phyloP scores from a whole-genome alignment of 2,113 vertebrate species.

The Malurus alboscapulatus region DNA sequence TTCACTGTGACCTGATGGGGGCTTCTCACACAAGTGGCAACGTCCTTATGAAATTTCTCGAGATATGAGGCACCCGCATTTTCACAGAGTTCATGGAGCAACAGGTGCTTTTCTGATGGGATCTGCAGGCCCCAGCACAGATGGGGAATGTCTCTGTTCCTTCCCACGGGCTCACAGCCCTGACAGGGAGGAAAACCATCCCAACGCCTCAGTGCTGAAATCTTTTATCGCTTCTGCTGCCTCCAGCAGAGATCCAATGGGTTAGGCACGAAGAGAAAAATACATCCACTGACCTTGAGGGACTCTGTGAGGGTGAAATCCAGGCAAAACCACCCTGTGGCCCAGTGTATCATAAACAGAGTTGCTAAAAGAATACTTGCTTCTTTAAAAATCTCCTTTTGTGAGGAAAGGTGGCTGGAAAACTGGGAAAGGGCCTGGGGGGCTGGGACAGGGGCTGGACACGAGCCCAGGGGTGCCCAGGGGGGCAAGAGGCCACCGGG shows the following conservation, averaged over 20 bases:
- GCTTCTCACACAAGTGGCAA: background rate
- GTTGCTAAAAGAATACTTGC: background rate
- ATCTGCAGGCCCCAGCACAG: background rate
- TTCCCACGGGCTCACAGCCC: background rate
- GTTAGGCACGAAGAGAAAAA: background rate
- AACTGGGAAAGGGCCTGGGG: background rate
- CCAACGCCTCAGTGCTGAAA: background rate
- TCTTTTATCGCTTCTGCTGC: background rate
- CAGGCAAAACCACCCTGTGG: background rate
- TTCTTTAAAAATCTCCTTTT: background rate
- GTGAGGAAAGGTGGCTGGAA: background rate
- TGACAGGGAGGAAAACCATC: background rate
- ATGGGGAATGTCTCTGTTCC: background rate
- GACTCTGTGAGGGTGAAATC: background rate
- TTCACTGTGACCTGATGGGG: background rate
- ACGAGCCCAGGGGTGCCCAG: background rate
- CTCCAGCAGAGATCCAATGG: background rate
- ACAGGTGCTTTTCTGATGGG: background rate
- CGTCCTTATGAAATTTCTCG: background rate
- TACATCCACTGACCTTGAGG: background rate
- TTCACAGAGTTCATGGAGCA: background rate
- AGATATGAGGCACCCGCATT: accelerated
- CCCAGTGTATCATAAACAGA: background rate
- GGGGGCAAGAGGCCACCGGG: background rate
- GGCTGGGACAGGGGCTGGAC: background rate